Percentiles rank a stretch among this genome's conserved stretches.
Evolutionary conservation across 2,797 vertebrate genomes (phyloP).

Genomic region (Argya squamiceps): DNA sequence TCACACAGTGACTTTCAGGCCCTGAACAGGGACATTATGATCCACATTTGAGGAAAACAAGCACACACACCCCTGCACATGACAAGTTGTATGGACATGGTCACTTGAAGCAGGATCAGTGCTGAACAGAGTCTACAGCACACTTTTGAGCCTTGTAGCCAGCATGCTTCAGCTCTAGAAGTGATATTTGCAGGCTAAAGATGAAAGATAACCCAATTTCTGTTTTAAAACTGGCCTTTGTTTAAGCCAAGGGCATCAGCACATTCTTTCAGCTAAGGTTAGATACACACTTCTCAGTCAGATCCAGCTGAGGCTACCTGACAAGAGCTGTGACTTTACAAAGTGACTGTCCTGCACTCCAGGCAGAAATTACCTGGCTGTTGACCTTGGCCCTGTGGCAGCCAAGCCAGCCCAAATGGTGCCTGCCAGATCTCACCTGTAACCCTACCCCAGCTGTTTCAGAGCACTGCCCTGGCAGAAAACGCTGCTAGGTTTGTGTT

Average conservation of each 20-base stretch:
- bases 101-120: background rate
- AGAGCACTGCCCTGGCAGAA: background rate
- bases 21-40: background rate
- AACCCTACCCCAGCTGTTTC: background rate
- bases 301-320: background rate
- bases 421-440: background rate
- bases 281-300: background rate
- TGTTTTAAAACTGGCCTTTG: background rate
- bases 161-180: background rate
- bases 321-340: background rate
- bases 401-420: background rate
- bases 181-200: background rate
- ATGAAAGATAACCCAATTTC: background rate
- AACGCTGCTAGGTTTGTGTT: background rate
- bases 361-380: background rate
- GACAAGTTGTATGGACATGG: accelerated
- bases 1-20: background rate
- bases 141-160: accelerated
- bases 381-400: background rate
- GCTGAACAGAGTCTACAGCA: background rate
- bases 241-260: background rate
- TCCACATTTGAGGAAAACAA: background rate
- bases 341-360: background rate
- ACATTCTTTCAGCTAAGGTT: background rate
- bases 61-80: background rate